phyloP scores from a whole-genome alignment of 2,888 invertebrate species.

The Amorpha juglandis region DNA sequence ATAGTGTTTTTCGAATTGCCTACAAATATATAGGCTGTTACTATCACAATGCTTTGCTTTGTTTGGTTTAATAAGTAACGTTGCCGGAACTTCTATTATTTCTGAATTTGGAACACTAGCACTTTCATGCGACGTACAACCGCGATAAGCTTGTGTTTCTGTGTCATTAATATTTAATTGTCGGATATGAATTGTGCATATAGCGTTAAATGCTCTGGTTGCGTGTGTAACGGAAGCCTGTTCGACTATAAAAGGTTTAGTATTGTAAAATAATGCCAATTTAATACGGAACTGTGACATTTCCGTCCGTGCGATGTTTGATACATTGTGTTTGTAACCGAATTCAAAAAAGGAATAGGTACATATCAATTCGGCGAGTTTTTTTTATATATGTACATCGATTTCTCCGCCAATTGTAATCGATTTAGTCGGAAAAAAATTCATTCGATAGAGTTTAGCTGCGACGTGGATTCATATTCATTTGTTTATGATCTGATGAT shows the following conservation, averaged over 20 bases:
- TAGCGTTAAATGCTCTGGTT: constrained; percentile 9
- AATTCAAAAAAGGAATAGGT: no score
- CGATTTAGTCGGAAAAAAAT: no score
- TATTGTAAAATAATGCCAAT: not conserved
- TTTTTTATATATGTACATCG: no score
- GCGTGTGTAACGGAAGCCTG: constrained; percentile 7
- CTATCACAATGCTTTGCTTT: no score
- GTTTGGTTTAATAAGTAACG: no score
- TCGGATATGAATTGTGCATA: constrained; percentile 11
- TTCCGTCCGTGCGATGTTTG: constrained; percentile 26
- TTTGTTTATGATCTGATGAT: no score
- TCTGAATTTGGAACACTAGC: not conserved
- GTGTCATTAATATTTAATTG: constrained; percentile 7
- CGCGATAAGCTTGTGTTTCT: not conserved
- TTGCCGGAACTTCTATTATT: not conserved
- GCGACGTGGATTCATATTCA: no score
- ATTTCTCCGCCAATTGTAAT: no score
- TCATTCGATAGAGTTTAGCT: no score
- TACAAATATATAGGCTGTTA: no score
- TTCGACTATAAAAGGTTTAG: constrained; percentile 25
- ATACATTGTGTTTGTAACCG: not conserved
- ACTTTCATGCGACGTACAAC: not conserved
- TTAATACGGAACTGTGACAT: constrained; percentile 29
- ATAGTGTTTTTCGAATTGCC: no score
- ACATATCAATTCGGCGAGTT: no score